Conservation (phyloP, 2,797 vertebrate genomes). For the Oreochromis mossambicus region DNA sequence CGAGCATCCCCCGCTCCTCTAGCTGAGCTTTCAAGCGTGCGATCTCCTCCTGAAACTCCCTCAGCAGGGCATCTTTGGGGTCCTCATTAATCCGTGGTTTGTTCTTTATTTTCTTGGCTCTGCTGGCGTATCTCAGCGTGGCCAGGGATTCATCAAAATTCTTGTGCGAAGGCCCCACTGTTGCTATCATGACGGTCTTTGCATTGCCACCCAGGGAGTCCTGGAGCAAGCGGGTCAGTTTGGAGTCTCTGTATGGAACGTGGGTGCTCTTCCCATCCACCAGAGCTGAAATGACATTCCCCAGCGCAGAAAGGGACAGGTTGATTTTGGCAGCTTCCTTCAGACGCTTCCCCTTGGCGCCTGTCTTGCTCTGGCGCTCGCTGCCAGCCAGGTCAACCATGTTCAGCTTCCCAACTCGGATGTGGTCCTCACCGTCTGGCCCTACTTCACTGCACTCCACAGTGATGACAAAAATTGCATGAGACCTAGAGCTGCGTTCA, state of each 20-base stretch:
- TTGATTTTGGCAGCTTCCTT: slow-evolving; percentile 97
- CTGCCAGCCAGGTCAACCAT: slow-evolving; percentile 96
- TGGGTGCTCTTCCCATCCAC: slow-evolving; percentile 90
- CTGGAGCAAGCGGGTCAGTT: slow-evolving; percentile 93
- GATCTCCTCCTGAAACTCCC: slow-evolving; percentile 95
- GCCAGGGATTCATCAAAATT: slow-evolving; percentile 91
- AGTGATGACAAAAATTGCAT: slow-evolving; percentile 92
- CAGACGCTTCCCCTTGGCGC: slow-evolving; percentile 83
- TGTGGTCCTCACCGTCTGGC: slow-evolving; percentile 89
- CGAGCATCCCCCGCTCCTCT: slow-evolving; percentile 88
- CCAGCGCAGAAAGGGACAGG: slow-evolving; percentile 92
- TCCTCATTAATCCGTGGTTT: slow-evolving; percentile 95
- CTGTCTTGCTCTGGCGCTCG: slow-evolving; percentile 90
- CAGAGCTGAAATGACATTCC: slow-evolving; percentile 93
- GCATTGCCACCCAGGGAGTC: slow-evolving; percentile 95
- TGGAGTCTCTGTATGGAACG: slow-evolving; percentile 95
- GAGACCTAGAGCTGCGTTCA: slow-evolving; percentile 92
- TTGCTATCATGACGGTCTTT: slow-evolving; percentile 97
- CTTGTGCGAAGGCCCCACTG: slow-evolving; percentile 86
- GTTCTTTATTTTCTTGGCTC: slow-evolving; percentile 98
- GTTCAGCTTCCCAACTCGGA: slow-evolving; percentile 96
- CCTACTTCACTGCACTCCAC: slow-evolving; percentile 91
- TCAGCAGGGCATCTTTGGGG: slow-evolving; percentile 92
- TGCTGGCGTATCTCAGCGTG: slow-evolving; percentile 91
- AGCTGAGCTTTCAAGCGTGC: slow-evolving; percentile 90